Base-by-base conservation (phyloP, 2,888 invertebrate species). In the Oxycera nigricornis region DNA sequence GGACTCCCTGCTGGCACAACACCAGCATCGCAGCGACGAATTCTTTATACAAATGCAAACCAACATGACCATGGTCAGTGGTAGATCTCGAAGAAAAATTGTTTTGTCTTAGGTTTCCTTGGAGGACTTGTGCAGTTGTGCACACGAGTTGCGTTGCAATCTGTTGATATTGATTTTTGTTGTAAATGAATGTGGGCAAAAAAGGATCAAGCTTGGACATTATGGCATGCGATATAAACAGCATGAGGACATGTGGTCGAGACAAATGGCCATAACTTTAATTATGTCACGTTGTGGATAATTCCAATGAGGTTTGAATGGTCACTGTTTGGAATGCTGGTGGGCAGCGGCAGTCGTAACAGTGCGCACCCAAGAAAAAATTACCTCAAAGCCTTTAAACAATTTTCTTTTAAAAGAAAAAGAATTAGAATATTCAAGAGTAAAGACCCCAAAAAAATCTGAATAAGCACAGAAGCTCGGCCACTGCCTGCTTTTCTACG, bases 1-100 rank as follows among this genome's bases (percentile, higher is more conserved):
- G 17, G 70, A 52, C 70, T 55, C 70, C 70, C 70, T 70, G 24
- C 70, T 70, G 55, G 28, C 20, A 26, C 57, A 57, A 24, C 30
- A 39, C 20, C 35, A 41, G 24, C 65, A 39, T 22, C 65, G 41
- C 65, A 65, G 26, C 39, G 65, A 30, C 65, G 41, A 65, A 65
- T 41, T 41, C 39, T 6, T 61, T 14, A 24, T n/a, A 65, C n/a
- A 65, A 65, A 30, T n/a, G n/a, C n/a, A n/a, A n/a, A n/a, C n/a
- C 31, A 61, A 9, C 61, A 65, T 41, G 35, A 20, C 39, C 41
- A 35, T 4, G 28, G 39, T 20, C 61, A 11, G 31, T 3, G 11
- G 2, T 4, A 22, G 9, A 3, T 24, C 14, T 55, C 17, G 55
- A 7, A 55, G 55, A 46, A 46, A 7, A n/a, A 55, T 55, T 22